Evolutionary conservation across 1,140 invertebrate species (phyloP).

Genomic region (Aphidius gifuensis): DNA sequence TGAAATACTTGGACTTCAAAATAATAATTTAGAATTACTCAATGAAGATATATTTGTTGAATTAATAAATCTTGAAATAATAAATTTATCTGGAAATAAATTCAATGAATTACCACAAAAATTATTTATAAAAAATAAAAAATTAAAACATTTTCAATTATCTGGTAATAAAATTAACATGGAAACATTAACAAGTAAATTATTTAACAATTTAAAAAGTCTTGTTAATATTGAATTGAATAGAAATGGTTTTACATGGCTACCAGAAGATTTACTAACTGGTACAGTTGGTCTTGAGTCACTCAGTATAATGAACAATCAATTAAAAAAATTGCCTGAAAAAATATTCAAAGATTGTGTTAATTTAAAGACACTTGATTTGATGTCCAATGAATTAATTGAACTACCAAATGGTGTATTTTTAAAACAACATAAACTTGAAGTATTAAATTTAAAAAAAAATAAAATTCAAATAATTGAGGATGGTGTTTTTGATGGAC

Average conservation of each 20-base stretch:
- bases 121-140: conserved; percentile 49
- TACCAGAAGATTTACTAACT: conserved; percentile 61
- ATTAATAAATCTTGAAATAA: conserved; percentile 57
- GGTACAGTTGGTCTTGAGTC: conserved; percentile 56
- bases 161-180: conserved; percentile 55
- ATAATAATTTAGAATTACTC: conserved; percentile 60
- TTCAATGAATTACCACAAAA: conserved; percentile 58
- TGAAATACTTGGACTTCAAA: conserved; percentile 60
- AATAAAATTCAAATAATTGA: conserved; percentile 50
- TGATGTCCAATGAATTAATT: conserved; percentile 44
- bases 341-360: conserved; percentile 58
- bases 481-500: conserved; percentile 55
- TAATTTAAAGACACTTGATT: too few relatives aligned
- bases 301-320: conserved; percentile 60
- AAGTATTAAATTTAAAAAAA: conserved; percentile 58
- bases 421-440: conserved; percentile 38
- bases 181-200: conserved; percentile 53
- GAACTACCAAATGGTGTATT: neutral
- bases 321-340: conserved; percentile 55
- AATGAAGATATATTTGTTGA: conserved; percentile 58
- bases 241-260: conserved; percentile 50
- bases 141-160: conserved; percentile 12
- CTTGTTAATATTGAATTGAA: conserved; percentile 56
- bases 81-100: conserved; percentile 61
- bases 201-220: conserved; percentile 59